These are phyloP conservation scores for Dryadula phaetusa DNA, from an alignment of 2,888 invertebrate species.

Conservation along the genomic window DNA sequence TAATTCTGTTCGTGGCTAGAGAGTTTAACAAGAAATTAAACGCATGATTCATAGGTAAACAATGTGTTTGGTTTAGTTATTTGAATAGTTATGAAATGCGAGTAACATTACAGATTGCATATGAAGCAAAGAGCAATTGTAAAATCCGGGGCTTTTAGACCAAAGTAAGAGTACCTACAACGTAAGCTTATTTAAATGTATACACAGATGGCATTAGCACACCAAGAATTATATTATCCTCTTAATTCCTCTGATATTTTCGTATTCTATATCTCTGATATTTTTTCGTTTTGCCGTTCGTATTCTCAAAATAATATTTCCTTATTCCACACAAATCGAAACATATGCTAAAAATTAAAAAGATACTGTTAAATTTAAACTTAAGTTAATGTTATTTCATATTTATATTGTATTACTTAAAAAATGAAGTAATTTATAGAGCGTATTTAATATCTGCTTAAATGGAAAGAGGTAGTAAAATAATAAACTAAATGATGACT, in stretches of 20 bases:
- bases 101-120: not conserved
- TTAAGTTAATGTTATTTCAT: not conserved
- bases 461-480: not conserved
- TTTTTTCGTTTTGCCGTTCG: not conserved
- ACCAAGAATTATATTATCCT: too few relatives aligned
- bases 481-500: not conserved
- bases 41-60: slow-evolving; percentile 35
- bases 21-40: slow-evolving; percentile 19
- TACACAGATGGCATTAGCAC: too few relatives aligned
- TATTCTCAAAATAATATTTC: not conserved
- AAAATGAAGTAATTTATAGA: not conserved
- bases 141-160: too few relatives aligned
- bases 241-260: too few relatives aligned
- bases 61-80: slow-evolving; percentile 31
- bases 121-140: not conserved
- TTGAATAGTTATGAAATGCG: slow-evolving; percentile 21
- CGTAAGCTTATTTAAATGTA: too few relatives aligned
- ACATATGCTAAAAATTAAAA: not conserved
- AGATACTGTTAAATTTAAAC: not conserved
- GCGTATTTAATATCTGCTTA: not conserved
- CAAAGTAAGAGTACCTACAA: too few relatives aligned
- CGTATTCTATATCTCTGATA: too few relatives aligned
- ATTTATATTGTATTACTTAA: not conserved
- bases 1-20: slow-evolving; percentile 6
- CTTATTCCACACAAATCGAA: not conserved